Evolutionary conservation across 2,888 invertebrate species (phyloP).

Genomic region (Agonopterix arenella): DNA sequence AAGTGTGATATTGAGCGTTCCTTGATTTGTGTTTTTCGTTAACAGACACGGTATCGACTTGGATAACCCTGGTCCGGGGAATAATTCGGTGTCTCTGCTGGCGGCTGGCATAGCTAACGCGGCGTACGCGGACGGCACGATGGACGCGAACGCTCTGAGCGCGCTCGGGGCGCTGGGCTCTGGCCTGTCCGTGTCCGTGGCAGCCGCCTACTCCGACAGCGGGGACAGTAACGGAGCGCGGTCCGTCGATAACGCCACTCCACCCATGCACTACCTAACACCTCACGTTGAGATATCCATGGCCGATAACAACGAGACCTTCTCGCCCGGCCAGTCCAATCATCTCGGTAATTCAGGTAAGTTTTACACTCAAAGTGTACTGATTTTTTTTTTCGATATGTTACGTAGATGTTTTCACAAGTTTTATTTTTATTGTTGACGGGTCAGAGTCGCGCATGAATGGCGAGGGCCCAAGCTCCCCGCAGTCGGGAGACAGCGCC

Average conservation of each 20-base stretch:
- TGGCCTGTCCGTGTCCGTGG: conserved; percentile 80
- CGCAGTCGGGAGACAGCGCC: conserved; percentile 89
- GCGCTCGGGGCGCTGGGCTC: conserved; percentile 78
- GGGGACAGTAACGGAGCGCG: conserved; percentile 88
- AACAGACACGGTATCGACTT: conserved; percentile 90
- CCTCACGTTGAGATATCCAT: conserved; percentile 95
- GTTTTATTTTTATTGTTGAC: neutral
- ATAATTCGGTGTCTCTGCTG: conserved; percentile 85
- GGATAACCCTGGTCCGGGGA: conserved; percentile 91
- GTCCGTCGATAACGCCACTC: conserved; percentile 91
- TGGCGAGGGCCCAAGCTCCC: conserved; percentile 83
- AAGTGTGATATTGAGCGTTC: too few species aligned
- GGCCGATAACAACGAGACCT: conserved; percentile 87
- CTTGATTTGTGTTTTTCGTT: neutral
- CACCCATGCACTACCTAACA: conserved; percentile 93
- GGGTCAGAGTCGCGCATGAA: conserved; percentile 74
- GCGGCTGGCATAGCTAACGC: conserved; percentile 80
- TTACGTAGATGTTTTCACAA: too few species aligned
- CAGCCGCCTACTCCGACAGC: conserved; percentile 88
- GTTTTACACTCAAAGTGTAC: neutral
- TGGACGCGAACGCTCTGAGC: conserved; percentile 66
- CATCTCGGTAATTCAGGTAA: conserved; percentile 55
- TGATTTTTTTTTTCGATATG: neutral
- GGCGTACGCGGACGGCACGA: conserved; percentile 74
- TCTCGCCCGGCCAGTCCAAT: conserved; percentile 73